Conservation (phyloP, 2,888 invertebrate species). For the Altica lythri region DNA sequence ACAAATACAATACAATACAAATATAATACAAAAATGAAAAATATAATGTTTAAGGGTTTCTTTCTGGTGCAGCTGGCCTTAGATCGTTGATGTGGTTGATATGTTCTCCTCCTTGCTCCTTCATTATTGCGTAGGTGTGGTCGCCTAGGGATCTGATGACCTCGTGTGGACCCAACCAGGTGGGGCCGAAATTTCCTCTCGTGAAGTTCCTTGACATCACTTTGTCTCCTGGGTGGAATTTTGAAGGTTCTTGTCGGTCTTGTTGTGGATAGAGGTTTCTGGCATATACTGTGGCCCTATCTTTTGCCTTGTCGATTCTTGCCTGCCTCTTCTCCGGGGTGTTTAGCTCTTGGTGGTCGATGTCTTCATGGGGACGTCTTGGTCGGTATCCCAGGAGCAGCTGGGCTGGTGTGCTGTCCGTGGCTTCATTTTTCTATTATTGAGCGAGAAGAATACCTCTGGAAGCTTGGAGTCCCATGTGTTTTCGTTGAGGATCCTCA, state of each 20-base stretch:
- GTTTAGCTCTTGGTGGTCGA: background rate
- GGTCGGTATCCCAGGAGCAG: background rate
- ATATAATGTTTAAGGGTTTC: too few species aligned
- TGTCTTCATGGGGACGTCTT: background rate
- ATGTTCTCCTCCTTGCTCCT: too few species aligned
- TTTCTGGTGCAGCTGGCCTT: too few species aligned
- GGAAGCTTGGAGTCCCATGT: background rate
- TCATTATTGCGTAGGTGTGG: background rate
- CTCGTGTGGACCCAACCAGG: background rate
- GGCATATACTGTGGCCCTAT: background rate
- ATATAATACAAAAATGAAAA: too few species aligned
- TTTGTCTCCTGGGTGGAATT: background rate
- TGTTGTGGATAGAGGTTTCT: background rate
- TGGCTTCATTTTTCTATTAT: background rate
- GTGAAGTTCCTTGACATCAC: background rate
- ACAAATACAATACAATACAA: too few species aligned
- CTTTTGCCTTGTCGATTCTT: too few species aligned
- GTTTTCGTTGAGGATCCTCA: background rate
- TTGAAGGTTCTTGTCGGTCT: background rate
- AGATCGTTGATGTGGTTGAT: too few species aligned
- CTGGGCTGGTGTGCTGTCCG: background rate
- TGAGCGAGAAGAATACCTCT: background rate
- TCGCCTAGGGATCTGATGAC: background rate
- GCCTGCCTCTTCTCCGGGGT: too few species aligned
- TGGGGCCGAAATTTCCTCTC: constrained; percentile 1